Evolutionary conservation across 37 sponge, comb jelly and placozoan species (phyloP).

Genomic region (Diacarnus erythraeanus): DNA sequence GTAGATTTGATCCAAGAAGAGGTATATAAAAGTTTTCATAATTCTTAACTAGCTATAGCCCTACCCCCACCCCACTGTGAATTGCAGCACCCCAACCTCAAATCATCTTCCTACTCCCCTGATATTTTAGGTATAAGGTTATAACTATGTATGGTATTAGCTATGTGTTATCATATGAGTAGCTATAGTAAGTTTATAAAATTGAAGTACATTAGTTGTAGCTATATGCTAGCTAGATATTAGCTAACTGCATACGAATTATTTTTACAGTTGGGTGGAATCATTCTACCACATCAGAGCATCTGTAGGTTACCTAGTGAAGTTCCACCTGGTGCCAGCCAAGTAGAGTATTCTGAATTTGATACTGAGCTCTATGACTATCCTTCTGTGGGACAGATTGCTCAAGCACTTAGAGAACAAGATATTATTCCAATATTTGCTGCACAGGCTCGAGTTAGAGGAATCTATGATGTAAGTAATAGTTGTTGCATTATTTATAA

Average conservation of each 20-base stretch:
- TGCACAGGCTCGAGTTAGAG: slow-evolving; percentile 1
- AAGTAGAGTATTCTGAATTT: slow-evolving; percentile 1
- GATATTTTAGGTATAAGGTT: too few species aligned
- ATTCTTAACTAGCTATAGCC: too few species aligned
- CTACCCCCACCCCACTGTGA: too few species aligned
- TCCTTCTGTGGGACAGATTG: slow-evolving; percentile 82
- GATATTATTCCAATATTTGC: slow-evolving; percentile 90
- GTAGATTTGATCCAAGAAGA: too few species aligned
- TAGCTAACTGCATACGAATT: too few species aligned
- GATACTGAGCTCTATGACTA: slow-evolving; percentile 55
- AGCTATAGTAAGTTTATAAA: neutral
- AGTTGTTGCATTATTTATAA: too few species aligned
- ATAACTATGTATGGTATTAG: neutral
- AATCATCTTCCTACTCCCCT: too few species aligned
- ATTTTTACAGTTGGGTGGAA: slow-evolving; percentile 4
- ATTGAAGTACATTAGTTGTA: neutral
- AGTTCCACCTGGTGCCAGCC: neutral
- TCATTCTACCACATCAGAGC: slow-evolving; percentile 1
- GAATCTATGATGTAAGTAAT: slow-evolving; percentile 60
- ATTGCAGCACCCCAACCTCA: too few species aligned
- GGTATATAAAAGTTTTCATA: too few species aligned
- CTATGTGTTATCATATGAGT: neutral
- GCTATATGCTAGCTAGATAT: neutral
- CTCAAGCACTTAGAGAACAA: slow-evolving; percentile 26
- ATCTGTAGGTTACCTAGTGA: neutral